Evolutionary conservation across 2,888 invertebrate genomes (phyloP).

Genomic region (Ectemnius cavifrons): DNA sequence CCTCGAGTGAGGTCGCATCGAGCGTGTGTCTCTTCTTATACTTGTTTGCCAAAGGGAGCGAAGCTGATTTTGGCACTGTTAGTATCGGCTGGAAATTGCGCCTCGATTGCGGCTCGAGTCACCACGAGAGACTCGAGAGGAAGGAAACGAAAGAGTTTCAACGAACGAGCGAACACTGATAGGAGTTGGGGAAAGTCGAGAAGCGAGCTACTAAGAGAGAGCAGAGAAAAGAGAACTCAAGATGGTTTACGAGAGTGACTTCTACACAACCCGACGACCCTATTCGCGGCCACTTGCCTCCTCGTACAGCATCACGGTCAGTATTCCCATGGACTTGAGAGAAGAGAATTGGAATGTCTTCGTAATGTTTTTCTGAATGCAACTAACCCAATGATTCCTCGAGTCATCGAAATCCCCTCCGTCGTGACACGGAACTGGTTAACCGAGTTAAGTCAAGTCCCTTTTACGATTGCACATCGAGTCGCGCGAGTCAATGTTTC

Average conservation of each 20-base stretch:
- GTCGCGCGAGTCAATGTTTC: slow-evolving; percentile 54
- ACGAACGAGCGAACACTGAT: too few relatives aligned
- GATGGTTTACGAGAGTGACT: slow-evolving; percentile 97
- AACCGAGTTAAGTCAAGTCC: background rate
- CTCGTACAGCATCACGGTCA: slow-evolving; percentile 90
- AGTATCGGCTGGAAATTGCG: too few relatives aligned
- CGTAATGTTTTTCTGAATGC: slow-evolving; percentile 55
- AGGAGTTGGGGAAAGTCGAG: too few relatives aligned
- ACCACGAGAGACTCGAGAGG: slow-evolving; percentile 12
- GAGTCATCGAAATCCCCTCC: slow-evolving; percentile 32
- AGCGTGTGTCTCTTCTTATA: slow-evolving; percentile 27
- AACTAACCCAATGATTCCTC: slow-evolving; percentile 55
- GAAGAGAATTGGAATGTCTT: background rate
- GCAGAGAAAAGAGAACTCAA: slow-evolving; percentile 66
- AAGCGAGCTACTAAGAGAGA: too few relatives aligned
- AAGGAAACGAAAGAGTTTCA: slow-evolving; percentile 57
- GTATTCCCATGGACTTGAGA: slow-evolving; percentile 74
- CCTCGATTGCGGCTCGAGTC: too few relatives aligned
- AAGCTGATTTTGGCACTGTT: too few relatives aligned
- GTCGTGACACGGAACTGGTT: slow-evolving; percentile 39
- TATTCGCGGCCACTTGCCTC: slow-evolving; percentile 86
- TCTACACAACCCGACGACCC: slow-evolving; percentile 92
- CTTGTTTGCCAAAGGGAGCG: slow-evolving; percentile 7
- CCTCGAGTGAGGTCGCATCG: slow-evolving; percentile 74
- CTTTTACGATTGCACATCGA: background rate